phyloP scores from a whole-genome alignment of 1,140 invertebrate species.

The Neodiprion fabricii region DNA sequence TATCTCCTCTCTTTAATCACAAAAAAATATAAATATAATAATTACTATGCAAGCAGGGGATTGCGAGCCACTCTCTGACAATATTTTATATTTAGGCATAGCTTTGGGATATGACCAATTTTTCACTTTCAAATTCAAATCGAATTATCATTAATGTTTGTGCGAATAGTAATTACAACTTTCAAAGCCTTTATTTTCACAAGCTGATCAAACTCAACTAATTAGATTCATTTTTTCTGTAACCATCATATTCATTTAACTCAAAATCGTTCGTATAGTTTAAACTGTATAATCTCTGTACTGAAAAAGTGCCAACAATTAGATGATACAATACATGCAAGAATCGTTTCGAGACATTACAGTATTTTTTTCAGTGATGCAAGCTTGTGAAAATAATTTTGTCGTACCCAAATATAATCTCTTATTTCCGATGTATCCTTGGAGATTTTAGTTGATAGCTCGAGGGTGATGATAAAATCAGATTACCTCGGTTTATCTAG shows the following conservation, averaged over 20 bases:
- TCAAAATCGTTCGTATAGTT: too few species aligned
- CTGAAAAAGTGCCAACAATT: too few species aligned
- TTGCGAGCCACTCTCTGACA: constrained; percentile 48
- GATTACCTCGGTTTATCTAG: background rate
- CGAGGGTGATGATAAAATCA: background rate
- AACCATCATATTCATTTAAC: too few species aligned
- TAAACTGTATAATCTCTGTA: too few species aligned
- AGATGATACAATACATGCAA: too few species aligned
- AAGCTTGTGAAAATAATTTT: background rate
- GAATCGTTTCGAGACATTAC: too few species aligned
- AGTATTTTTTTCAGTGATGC: too few species aligned
- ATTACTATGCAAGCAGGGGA: constrained; percentile 43
- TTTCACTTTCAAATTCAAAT: background rate
- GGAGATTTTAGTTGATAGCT: background rate
- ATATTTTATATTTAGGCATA: constrained; percentile 26
- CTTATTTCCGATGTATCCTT: background rate
- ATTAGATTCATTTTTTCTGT: too few species aligned
- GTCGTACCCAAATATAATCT: constrained; percentile 4
- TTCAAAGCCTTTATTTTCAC: background rate
- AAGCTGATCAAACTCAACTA: background rate
- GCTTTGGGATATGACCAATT: background rate
- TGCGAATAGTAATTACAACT: background rate
- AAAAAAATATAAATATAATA: constrained; percentile 50
- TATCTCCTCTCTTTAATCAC: constrained; percentile 48
- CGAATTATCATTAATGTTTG: background rate